Conservation (phyloP, 2,888 invertebrate species). For the Drosophila infuscata region DNA sequence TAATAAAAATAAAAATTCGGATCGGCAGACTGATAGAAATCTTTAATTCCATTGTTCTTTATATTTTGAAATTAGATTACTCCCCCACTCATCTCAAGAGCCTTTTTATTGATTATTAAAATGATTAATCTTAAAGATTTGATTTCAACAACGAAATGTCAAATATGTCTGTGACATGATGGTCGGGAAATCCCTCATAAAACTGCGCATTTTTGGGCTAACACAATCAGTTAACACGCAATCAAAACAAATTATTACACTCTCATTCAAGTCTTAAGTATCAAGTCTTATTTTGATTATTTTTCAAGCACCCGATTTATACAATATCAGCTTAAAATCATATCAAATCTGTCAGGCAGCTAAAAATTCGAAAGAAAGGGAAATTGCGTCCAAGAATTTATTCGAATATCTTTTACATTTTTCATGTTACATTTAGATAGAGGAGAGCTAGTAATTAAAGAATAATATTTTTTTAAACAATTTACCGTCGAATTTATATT, state of each 20-base stretch:
- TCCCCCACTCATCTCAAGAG: neutral
- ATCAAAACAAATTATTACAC: neutral
- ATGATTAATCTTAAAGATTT: neutral
- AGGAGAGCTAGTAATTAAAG: neutral
- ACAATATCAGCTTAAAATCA: neutral
- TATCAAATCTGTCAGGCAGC: neutral
- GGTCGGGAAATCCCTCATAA: neutral
- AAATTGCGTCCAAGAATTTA: neutral
- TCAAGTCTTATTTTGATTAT: no score
- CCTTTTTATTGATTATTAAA: neutral
- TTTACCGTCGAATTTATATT: neutral
- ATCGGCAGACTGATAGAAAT: neutral
- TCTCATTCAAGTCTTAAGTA: neutral
- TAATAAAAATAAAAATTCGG: neutral
- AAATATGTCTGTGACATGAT: no score
- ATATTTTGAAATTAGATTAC: constrained; percentile 35
- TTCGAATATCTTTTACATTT: neutral
- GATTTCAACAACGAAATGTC: neutral
- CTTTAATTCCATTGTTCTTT: constrained; percentile 18
- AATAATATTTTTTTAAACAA: neutral
- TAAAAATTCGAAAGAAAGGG: neutral
- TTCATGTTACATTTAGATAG: neutral
- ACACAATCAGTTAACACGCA: neutral
- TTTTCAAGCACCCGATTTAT: neutral
- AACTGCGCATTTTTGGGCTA: neutral